Percentiles rank a stretch among this genome's conserved stretches.
phyloP scores from a whole-genome alignment of 2,797 vertebrate genomes.

The Danio albolineatus region DNA sequence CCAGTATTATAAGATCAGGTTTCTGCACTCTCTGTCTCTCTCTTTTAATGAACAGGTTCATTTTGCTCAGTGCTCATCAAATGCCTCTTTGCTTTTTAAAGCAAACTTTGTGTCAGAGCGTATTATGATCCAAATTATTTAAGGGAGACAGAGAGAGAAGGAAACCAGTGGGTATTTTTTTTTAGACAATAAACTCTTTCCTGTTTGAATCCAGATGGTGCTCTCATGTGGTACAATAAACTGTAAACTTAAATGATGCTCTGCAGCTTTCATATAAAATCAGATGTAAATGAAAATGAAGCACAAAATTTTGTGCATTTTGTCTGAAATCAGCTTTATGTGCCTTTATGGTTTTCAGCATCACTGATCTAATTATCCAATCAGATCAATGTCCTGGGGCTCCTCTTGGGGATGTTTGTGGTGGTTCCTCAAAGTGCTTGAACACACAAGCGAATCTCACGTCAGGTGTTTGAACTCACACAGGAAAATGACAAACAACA shows the following conservation, averaged over 20 bases:
- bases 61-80: conserved; percentile 78
- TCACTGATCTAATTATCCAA: conserved; percentile 32
- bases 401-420: conserved; percentile 13
- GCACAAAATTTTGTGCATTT: conserved; percentile 6
- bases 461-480: conserved; percentile 48
- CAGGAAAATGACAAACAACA: conserved; percentile 34
- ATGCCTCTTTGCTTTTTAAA: conserved; percentile 79
- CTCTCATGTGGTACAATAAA: conserved; percentile 40
- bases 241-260: conserved; percentile 33
- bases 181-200: conserved; percentile 34
- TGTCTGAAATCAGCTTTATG: background rate
- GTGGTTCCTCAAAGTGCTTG: conserved; percentile 30
- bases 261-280: conserved; percentile 31
- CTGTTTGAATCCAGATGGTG: conserved; percentile 37
- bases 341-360: conserved; percentile 6
- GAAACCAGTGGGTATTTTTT: conserved; percentile 37
- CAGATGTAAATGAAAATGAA: conserved; percentile 37
- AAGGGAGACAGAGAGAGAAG: conserved; percentile 60
- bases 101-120: conserved; percentile 72
- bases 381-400: conserved; percentile 32
- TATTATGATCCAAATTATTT: conserved; percentile 63
- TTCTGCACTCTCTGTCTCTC: conserved; percentile 83
- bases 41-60: conserved; percentile 86
- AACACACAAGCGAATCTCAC: conserved; percentile 31
- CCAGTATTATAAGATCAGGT: conserved; percentile 81